Conservation (phyloP, 2,113 vertebrate species). For the Antechinus stuartii region DNA sequence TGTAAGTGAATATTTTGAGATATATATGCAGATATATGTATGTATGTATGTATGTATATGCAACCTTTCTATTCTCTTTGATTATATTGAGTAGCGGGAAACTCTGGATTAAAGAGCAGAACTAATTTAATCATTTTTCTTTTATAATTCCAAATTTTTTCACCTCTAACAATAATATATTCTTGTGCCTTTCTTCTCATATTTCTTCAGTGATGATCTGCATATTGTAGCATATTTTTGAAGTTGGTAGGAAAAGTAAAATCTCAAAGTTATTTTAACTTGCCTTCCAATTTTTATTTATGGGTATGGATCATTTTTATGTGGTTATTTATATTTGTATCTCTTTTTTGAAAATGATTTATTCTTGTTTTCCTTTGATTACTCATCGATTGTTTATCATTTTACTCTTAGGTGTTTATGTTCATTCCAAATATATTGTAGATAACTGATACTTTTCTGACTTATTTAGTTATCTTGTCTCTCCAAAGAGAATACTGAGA, state of each 20-base stretch:
- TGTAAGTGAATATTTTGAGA: no score
- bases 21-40: no score
- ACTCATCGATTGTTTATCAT: not conserved
- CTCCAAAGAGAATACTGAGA: not conserved
- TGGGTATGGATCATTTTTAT: not conserved
- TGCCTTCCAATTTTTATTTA: not conserved
- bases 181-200: not conserved
- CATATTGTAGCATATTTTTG: not conserved
- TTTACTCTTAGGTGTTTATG: not conserved
- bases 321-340: not conserved
- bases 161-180: not conserved
- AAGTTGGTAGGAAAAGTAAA: not conserved
- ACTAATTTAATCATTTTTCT: not conserved
- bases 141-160: not conserved
- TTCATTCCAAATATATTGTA: not conserved
- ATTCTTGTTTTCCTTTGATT: not conserved
- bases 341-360: not conserved
- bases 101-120: not conserved
- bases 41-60: no score
- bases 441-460: not conserved
- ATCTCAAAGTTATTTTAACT: not conserved
- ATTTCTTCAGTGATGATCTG: not conserved
- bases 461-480: not conserved
- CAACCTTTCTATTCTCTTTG: no score
- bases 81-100: no score